Base-by-base conservation (phyloP, 2,113 vertebrate species). In the Pomatorhinus ruficollis region DNA sequence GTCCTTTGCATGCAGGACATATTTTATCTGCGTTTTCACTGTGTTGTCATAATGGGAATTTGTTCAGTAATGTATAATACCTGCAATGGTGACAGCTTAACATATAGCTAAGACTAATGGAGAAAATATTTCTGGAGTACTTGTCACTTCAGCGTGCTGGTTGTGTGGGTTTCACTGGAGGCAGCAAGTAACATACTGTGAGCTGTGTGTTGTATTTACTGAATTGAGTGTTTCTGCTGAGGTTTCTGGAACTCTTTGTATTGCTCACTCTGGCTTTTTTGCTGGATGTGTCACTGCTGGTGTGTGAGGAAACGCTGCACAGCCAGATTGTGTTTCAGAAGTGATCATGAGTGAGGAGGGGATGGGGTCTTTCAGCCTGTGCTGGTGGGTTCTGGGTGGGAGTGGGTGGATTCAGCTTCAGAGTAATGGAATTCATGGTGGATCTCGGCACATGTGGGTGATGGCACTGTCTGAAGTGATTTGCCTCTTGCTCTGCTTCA, bases 381-480 rank as follows among this genome's bases (percentile, higher is more conserved):
- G 60, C 12, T 39, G 33, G 49, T 27, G 31, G 56, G 33, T 68
- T 83, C 39, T 80, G 44, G 24, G 28, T 70, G 33, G 66, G n/a
- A 64, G 75, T 22, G 37, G 68, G 15, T 23, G 50, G 33, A 47
- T 72, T 92, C 49, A 60, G 50, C 40, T 24, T 56, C 59, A 39
- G 60, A 27, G n/a, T 3, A 4, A 10, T 66, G 81, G 49, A 13
- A 30, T 63, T 47, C 3, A 4, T 35, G 85, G 37, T 53, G 79
- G 45, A 33, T 81, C 49, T 60, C 6, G 0, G 6, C 33, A 15
- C 15, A 0, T 2, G 5, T 11, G 33, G 45, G 27, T 76, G 83
- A 60, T 1, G 1, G 37, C 15, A 13, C 40, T 0, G 0, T 4
- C 10, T 0, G 0, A 1, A 3, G 53, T 6, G n/a, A 9, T 83